These are phyloP conservation scores for Ceyx erithaca DNA, from an alignment of 2,797 vertebrate species.

Conservation along the genomic window DNA sequence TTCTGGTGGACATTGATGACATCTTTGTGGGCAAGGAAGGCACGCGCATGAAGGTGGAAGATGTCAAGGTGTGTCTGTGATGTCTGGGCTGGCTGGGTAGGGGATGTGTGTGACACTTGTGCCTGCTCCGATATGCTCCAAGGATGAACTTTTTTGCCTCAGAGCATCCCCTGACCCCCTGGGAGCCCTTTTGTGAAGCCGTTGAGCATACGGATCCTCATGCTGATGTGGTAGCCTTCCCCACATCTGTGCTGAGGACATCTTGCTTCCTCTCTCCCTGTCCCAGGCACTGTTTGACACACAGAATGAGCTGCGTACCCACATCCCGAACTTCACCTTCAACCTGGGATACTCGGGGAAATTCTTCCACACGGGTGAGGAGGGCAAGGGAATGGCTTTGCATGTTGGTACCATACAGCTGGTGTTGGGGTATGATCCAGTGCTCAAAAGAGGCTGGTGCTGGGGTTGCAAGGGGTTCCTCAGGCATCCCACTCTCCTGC, in stretches of 20 bases:
- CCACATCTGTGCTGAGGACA: not conserved
- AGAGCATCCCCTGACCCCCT: not conserved
- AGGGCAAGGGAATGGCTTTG: fast-evolving
- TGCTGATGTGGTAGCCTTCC: not conserved
- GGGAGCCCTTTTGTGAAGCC: fast-evolving
- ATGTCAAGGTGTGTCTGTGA: conserved; percentile 88
- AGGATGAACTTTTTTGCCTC: not conserved
- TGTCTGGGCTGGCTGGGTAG: not conserved
- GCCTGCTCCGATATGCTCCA: not conserved
- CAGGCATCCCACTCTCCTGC: not conserved
- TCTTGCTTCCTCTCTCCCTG: not conserved
- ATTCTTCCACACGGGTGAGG: conserved; percentile 96
- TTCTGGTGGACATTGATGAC: conserved; percentile 97
- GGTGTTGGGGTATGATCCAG: not conserved
- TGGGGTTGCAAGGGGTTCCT: not conserved
- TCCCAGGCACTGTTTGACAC: conserved; percentile 92
- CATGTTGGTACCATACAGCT: fast-evolving
- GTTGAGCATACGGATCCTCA: fast-evolving
- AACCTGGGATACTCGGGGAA: conserved; percentile 99
- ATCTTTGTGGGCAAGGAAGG: conserved; percentile 99
- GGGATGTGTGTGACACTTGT: not conserved
- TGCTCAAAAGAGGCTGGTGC: fast-evolving
- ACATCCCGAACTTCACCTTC: conserved; percentile 98
- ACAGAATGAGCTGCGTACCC: conserved; percentile 90
- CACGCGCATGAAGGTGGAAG: conserved; percentile 97